Percentiles rank a stretch among this genome's conserved stretches.
These are phyloP conservation scores for Globodera ellingtonae DNA, from an alignment of 1,140 invertebrate species.

Conservation along the genomic window DNA sequence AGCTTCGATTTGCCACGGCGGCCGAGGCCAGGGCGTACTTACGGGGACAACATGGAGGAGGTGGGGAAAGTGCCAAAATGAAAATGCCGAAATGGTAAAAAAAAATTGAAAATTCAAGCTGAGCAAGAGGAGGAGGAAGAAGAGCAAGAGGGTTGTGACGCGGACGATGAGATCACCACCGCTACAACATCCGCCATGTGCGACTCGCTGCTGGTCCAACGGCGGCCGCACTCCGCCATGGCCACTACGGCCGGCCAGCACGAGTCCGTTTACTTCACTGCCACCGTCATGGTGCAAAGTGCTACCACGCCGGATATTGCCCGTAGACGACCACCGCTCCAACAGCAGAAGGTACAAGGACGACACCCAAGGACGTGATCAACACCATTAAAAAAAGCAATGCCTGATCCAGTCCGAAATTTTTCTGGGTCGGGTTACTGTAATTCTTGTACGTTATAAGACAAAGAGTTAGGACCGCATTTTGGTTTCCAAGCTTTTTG, in stretches of 20 bases:
- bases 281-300: slow-evolving; percentile 11
- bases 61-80: background rate
- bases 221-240: slow-evolving; percentile 10
- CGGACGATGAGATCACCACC: slow-evolving; percentile 24
- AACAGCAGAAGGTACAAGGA: background rate
- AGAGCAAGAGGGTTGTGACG: slow-evolving; percentile 15
- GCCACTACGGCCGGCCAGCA: slow-evolving; percentile 8
- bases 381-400: background rate
- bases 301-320: slow-evolving; percentile 2
- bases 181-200: slow-evolving; percentile 2
- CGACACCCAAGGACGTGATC: background rate
- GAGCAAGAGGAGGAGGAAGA: slow-evolving; percentile 6
- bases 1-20: slow-evolving; percentile 17
- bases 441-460: background rate
- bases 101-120: too few species aligned
- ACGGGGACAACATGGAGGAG: background rate
- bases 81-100: background rate
- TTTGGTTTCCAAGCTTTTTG: too few species aligned
- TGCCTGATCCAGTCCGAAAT: too few species aligned
- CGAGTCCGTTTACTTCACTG: slow-evolving; percentile 26
- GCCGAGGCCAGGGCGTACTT: slow-evolving; percentile 21
- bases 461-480: too few species aligned
- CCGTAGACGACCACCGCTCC: background rate
- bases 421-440: too few species aligned
- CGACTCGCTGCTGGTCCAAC: slow-evolving; percentile 11